Evolutionary conservation across 2,797 vertebrate species (phyloP).

Genomic region (Malurus leucopterus): DNA sequence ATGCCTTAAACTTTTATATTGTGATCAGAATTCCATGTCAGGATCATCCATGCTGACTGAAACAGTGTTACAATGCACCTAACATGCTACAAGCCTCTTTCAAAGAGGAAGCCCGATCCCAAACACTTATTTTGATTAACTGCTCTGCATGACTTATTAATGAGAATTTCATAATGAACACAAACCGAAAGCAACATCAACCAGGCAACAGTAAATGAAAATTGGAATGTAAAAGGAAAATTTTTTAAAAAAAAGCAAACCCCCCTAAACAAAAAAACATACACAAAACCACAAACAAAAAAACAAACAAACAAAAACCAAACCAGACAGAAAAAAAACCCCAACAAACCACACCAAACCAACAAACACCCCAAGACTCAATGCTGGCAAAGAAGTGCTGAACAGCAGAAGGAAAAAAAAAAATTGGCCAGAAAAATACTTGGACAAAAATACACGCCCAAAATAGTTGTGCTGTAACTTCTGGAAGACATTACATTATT

Average conservation of each 20-base stretch:
- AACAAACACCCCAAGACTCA: not conserved
- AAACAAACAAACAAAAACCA: not conserved
- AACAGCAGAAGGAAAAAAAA: not conserved
- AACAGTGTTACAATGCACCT: not conserved
- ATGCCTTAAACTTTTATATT: not conserved
- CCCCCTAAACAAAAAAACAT: not conserved
- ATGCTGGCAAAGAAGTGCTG: not conserved
- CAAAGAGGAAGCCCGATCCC: not conserved
- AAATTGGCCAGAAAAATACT: not conserved
- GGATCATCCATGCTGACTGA: not conserved
- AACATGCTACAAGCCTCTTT: not conserved
- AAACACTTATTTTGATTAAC: slow-evolving; percentile 37
- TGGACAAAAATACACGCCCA: not conserved
- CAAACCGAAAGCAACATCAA: not conserved
- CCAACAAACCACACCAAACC: not conserved
- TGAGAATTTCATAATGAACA: not conserved
- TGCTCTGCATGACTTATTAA: slow-evolving; percentile 1
- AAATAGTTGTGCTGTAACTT: slow-evolving; percentile 6
- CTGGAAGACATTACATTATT: slow-evolving; percentile 19
- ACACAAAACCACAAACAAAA: not conserved
- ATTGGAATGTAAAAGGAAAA: not conserved
- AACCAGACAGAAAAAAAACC: not conserved
- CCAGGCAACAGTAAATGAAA: not conserved
- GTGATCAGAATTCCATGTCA: not conserved
- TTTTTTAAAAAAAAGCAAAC: not conserved